Evolutionary conservation across 2,888 invertebrate species (phyloP), one percentile per base, ranked within the genome.

Genomic region (Cactoblastis cactorum): DNA sequence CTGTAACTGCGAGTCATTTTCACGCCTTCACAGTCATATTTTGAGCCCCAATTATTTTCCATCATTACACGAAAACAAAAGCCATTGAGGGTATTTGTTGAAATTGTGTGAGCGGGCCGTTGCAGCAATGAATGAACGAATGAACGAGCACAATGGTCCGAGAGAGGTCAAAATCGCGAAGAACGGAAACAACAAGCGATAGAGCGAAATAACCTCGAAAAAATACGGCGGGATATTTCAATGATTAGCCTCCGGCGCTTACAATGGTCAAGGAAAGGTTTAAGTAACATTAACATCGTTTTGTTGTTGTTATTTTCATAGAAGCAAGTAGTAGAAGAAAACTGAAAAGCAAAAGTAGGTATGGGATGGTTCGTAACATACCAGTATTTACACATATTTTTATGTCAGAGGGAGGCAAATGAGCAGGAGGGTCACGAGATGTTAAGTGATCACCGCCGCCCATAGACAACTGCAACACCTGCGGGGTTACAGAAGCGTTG

Each of bases 81-180:
- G 28, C 43, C 28, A 43, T 43, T 43, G n/a, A 39, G 12, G 12
- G 5, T 43, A n/a, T n/a, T n/a, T n/a, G n/a, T 43, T 11, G 15
- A 24, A 15, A 43, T 43, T 43, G 17, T 24, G 28, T 17, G 1
- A 43, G n/a, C 43, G 22, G 53, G 41, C 51, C n/a, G 32, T 39
- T 53, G 34, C 2, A 24, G 51, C 46, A 17, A 24, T 46, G 51
- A 53, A 51, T 53, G 45, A 43, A 43, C 49, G 19, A 32, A 51
- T 53, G 45, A 43, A 43, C 49, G 19, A 32, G 33, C n/a, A 64
- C 63, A 60, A 67, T 63, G 57, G 55, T 51, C 45, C 43, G 50
- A 56, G 54, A 49, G 65, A 63, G 71, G 71, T 71, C 68, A 66
- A 64, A n/a, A n/a, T n/a, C n/a, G n/a, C n/a, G n/a, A n/a, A 69